phyloP scores from a whole-genome alignment of 2,113 vertebrate species.

The human region DNA sequence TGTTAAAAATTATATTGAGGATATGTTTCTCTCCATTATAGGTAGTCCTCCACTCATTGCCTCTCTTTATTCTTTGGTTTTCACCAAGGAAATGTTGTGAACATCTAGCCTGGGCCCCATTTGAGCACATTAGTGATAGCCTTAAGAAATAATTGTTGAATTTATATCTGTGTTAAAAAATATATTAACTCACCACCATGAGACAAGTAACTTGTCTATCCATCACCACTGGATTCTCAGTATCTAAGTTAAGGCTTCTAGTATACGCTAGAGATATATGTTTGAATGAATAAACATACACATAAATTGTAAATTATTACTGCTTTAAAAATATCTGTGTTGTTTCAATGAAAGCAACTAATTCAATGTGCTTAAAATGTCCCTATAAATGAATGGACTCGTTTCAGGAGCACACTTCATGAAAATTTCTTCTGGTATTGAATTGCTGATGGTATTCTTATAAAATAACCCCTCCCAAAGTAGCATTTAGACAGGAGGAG shows the following conservation, averaged over 20 bases:
- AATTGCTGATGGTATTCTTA: not conserved
- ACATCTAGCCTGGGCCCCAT: not conserved
- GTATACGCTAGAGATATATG: not conserved
- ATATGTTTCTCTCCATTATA: not conserved
- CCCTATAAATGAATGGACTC: not conserved
- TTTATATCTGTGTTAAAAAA: not conserved
- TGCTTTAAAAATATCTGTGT: not conserved
- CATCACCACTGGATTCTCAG: not conserved
- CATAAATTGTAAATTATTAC: not conserved
- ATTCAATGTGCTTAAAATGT: not conserved
- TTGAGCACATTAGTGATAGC: not conserved
- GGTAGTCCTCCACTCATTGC: not conserved
- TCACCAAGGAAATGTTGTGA: not conserved
- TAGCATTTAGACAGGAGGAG: not conserved
- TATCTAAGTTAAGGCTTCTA: not conserved
- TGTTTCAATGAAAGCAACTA: not conserved
- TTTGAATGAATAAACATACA: not conserved
- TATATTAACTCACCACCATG: too few relatives aligned
- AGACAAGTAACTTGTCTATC: not conserved
- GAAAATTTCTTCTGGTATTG: not conserved
- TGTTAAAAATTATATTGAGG: not conserved
- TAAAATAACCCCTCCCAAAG: not conserved
- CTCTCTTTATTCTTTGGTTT: not conserved
- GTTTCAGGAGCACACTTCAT: not conserved
- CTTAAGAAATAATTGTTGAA: not conserved